Percentiles rank a stretch among this genome's conserved stretches.
phyloP scores from a whole-genome alignment of 2,797 vertebrate genomes.

The Rhinoraja longicauda region DNA sequence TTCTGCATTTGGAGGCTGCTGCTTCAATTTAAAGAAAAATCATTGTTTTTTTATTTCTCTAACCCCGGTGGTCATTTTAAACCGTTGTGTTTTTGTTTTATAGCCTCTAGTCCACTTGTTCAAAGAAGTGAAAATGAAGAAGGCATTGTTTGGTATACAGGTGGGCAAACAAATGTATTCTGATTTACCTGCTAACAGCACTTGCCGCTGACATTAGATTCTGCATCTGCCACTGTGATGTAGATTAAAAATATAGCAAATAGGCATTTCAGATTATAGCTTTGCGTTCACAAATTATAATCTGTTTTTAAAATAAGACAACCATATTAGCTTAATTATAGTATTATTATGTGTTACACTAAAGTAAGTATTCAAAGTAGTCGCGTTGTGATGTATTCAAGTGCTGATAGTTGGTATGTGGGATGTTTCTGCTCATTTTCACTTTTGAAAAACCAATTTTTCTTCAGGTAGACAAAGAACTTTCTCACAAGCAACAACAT shows the following conservation, averaged over 20 bases:
- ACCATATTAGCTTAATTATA: neutral
- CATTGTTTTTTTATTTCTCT: neutral
- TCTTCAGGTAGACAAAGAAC: neutral
- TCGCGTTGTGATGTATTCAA: neutral
- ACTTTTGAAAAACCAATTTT: neutral
- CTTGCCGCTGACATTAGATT: neutral
- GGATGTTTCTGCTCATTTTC: slow-evolving; percentile 1
- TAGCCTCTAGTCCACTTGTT: slow-evolving; percentile 27
- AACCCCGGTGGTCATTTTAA: neutral
- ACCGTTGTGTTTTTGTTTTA: slow-evolving; percentile 30
- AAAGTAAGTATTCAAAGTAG: neutral
- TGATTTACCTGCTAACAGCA: neutral
- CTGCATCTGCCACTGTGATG: neutral
- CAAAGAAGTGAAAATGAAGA: slow-evolving; percentile 32
- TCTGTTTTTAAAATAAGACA: neutral
- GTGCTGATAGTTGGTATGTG: neutral
- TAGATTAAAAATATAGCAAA: neutral
- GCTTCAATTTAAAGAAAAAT: neutral
- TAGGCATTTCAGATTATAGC: neutral
- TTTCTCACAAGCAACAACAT: slow-evolving; percentile 12
- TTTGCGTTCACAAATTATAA: neutral
- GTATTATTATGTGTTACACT: neutral
- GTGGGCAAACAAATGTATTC: slow-evolving; percentile 29
- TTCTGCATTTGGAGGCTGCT: slow-evolving; percentile 49
- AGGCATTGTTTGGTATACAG: neutral